Conservation (phyloP, 2,113 vertebrate species). For the Ancistrus triradiatus region DNA sequence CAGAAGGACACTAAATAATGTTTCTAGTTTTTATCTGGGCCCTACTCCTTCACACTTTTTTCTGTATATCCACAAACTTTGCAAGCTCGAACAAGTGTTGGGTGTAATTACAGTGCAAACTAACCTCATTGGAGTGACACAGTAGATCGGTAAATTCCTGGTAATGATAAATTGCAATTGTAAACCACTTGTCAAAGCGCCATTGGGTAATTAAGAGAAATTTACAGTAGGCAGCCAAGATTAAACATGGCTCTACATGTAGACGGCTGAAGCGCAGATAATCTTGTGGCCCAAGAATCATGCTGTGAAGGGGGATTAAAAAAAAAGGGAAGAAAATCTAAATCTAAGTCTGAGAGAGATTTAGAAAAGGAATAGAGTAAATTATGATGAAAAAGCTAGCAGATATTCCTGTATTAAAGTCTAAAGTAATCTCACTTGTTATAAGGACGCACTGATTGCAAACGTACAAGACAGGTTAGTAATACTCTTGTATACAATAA, state of each 20-base stretch:
- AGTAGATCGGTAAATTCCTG: conserved; percentile 43
- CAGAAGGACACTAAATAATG: conserved; percentile 1
- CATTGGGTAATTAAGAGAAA: conserved; percentile 54
- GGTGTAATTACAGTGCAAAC: conserved; percentile 21
- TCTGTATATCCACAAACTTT: conserved; percentile 3
- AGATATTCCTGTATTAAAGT: not conserved
- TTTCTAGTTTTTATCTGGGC: conserved; percentile 4
- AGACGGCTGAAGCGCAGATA: conserved; percentile 43
- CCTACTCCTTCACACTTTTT: not conserved
- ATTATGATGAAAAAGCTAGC: not conserved
- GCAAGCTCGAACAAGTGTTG: conserved; percentile 14
- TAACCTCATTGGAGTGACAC: conserved; percentile 19
- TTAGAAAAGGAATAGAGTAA: conserved; percentile 4
- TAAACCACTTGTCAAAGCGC: conserved; percentile 60
- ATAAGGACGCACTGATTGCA: not conserved
- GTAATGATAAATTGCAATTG: conserved; percentile 57
- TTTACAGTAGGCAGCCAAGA: conserved; percentile 60
- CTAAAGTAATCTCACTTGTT: not conserved
- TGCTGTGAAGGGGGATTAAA: not conserved
- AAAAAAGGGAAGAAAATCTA: not conserved
- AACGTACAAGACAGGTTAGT: not conserved
- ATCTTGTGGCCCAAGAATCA: conserved; percentile 41
- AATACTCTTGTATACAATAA: not conserved
- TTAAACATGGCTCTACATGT: conserved; percentile 55
- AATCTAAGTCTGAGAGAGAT: conserved; percentile 5